Evolutionary conservation across 1,140 invertebrate species (phyloP).

Genomic region (Physella acuta): DNA sequence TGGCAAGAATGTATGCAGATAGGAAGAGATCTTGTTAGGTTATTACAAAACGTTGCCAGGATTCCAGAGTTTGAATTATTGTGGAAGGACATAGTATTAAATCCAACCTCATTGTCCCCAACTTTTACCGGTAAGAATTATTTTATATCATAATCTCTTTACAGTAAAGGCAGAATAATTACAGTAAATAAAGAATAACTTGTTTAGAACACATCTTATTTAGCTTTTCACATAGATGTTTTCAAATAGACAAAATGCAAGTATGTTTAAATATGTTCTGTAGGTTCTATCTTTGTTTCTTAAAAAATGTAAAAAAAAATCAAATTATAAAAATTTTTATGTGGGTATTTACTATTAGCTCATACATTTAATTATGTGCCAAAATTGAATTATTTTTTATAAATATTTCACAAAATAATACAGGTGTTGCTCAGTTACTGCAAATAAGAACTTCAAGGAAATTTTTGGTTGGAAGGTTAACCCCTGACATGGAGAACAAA

Average conservation of each 20-base stretch:
- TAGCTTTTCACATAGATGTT: no score
- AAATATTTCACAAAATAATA: background rate
- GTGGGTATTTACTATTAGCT: no score
- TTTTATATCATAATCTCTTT: background rate
- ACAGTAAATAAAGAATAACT: no score
- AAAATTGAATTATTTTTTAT: background rate
- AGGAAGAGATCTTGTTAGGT: slow-evolving; percentile 86
- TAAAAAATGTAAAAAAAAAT: no score
- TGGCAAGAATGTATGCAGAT: slow-evolving; percentile 86
- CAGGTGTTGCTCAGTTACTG: slow-evolving; percentile 79
- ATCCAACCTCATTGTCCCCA: slow-evolving; percentile 81
- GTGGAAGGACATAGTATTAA: slow-evolving; percentile 88
- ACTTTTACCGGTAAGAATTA: slow-evolving; percentile 75
- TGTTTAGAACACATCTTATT: no score
- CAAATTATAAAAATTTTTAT: no score
- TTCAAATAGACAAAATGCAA: no score
- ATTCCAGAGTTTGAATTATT: slow-evolving; percentile 91
- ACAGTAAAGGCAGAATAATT: background rate
- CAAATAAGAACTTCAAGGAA: slow-evolving; percentile 86
- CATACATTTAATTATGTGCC: no score
- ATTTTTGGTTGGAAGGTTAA: slow-evolving; percentile 87
- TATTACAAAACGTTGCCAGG: slow-evolving; percentile 91
- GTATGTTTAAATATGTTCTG: no score
- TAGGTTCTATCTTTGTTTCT: no score
- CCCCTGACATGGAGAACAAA: slow-evolving; percentile 97